phyloP scores from a whole-genome alignment of 2,113 vertebrate species.

The Actinemys pallida region DNA sequence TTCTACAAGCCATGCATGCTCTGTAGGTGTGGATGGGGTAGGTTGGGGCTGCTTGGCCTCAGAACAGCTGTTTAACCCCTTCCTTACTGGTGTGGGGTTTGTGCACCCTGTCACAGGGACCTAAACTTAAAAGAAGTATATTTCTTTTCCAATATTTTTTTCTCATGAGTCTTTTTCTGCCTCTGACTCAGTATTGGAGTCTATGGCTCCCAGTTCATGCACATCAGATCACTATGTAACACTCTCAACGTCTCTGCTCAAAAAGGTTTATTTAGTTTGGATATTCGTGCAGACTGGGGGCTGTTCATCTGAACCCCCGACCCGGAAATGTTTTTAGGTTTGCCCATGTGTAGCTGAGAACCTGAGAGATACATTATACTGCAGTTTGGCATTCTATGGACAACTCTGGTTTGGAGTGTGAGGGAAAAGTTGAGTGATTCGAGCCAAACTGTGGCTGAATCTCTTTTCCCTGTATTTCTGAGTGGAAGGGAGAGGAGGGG shows the following conservation, averaged over 20 bases:
- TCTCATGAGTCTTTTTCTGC: background rate
- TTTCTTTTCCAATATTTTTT: background rate
- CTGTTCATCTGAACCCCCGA: background rate
- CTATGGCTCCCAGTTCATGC: background rate
- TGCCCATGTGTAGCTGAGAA: background rate
- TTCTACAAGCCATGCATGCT: background rate
- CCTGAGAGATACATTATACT: background rate
- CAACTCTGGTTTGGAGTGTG: background rate
- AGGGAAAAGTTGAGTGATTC: background rate
- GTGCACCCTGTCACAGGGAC: background rate
- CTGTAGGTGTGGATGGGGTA: background rate
- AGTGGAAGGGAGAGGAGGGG: background rate
- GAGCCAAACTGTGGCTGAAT: accelerated
- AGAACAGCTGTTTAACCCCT: background rate
- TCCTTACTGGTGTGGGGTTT: background rate
- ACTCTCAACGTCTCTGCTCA: accelerated
- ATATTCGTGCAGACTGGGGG: background rate
- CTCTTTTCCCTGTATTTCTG: background rate
- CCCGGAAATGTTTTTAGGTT: background rate
- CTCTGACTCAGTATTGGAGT: background rate
- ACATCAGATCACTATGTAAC: background rate
- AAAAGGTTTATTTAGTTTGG: background rate
- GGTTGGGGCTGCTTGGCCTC: no score
- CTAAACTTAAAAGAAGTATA: background rate
- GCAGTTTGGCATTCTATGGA: background rate